These are phyloP conservation scores for Tetragnatha versicolor DNA, from an alignment of 1,140 invertebrate species.

Conservation along the genomic window DNA sequence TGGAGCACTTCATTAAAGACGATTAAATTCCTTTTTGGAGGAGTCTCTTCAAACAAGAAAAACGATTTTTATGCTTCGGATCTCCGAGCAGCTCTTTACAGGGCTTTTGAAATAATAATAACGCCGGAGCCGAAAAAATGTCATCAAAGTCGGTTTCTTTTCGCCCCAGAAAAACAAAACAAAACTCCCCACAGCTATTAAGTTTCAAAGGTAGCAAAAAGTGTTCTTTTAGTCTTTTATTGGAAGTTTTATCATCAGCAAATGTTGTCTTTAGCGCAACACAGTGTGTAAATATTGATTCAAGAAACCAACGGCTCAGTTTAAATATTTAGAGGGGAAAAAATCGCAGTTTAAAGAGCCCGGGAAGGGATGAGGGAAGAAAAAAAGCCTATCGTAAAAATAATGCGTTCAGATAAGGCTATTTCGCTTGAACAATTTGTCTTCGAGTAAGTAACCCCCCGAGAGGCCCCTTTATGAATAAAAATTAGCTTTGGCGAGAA, in stretches of 20 bases:
- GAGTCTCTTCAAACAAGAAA: slow-evolving; percentile 47
- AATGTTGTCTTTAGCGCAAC: slow-evolving; percentile 55
- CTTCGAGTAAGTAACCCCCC: slow-evolving; percentile 17
- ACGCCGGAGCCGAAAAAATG: slow-evolving; percentile 12
- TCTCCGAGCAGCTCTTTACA: slow-evolving; percentile 35
- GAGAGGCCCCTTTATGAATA: slow-evolving; percentile 43
- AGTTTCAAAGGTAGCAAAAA: slow-evolving; percentile 51
- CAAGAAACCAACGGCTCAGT: slow-evolving; percentile 50
- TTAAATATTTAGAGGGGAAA: slow-evolving; percentile 53
- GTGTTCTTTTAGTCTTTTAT: slow-evolving; percentile 53
- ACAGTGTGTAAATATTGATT: slow-evolving; percentile 55
- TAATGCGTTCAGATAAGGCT: slow-evolving; percentile 36
- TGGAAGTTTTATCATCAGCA: slow-evolving; percentile 53
- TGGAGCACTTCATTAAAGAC: slow-evolving; percentile 44
- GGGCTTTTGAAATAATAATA: slow-evolving; percentile 45
- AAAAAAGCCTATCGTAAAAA: slow-evolving; percentile 29
- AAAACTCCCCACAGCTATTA: slow-evolving; percentile 51
- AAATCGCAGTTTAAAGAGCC: slow-evolving; percentile 46
- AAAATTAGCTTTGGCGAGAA: slow-evolving; percentile 39
- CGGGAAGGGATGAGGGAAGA: slow-evolving; percentile 2
- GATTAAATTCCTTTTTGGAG: slow-evolving; percentile 47
- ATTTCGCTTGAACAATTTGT: slow-evolving; percentile 47
- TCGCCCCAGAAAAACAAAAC: slow-evolving; percentile 41
- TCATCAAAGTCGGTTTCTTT: slow-evolving; percentile 33
- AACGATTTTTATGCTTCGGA: slow-evolving; percentile 45